Conservation (phyloP, 1,140 invertebrate genomes). For the Calephelis virginiensis region DNA sequence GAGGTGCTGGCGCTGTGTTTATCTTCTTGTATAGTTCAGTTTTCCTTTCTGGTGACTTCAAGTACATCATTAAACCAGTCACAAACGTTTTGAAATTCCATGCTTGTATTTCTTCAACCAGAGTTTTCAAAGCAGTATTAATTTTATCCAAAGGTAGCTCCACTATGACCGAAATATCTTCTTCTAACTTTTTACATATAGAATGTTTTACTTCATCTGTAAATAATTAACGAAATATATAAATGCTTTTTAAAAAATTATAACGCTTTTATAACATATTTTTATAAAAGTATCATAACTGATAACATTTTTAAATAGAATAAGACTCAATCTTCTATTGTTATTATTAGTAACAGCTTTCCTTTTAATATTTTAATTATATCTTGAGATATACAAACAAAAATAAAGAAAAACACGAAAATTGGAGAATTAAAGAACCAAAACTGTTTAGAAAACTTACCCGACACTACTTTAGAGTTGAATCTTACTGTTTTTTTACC, state of each 20-base stretch:
- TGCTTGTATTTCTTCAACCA: constrained; percentile 44
- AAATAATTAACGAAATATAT: constrained; percentile 31
- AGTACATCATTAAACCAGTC: constrained; percentile 50
- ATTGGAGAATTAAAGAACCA: too few relatives aligned
- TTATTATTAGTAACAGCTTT: too few relatives aligned
- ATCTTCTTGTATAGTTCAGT: constrained; percentile 53
- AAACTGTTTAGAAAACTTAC: constrained; percentile 35
- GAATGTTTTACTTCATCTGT: constrained; percentile 43
- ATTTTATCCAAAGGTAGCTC: constrained; percentile 34
- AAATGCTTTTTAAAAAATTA: neutral
- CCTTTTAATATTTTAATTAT: too few relatives aligned
- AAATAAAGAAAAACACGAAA: too few relatives aligned
- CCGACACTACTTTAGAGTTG: constrained; percentile 44
- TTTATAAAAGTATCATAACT: too few relatives aligned
- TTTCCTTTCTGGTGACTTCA: constrained; percentile 53
- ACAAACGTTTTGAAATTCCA: constrained; percentile 46
- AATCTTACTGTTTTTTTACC: constrained; percentile 38
- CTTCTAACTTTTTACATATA: constrained; percentile 48
- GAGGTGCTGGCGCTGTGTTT: constrained; percentile 39
- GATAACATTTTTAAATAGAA: too few relatives aligned
- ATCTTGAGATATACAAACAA: too few relatives aligned
- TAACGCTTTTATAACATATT: too few relatives aligned
- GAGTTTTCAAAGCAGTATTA: constrained; percentile 42
- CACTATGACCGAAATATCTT: constrained; percentile 39
- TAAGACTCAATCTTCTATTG: too few relatives aligned